A percentile compares a stretch with the other conserved stretches of the same genome.
Evolutionary conservation across 1,140 invertebrate species (phyloP).

Genomic region (Pygmarrhopalites habei): DNA sequence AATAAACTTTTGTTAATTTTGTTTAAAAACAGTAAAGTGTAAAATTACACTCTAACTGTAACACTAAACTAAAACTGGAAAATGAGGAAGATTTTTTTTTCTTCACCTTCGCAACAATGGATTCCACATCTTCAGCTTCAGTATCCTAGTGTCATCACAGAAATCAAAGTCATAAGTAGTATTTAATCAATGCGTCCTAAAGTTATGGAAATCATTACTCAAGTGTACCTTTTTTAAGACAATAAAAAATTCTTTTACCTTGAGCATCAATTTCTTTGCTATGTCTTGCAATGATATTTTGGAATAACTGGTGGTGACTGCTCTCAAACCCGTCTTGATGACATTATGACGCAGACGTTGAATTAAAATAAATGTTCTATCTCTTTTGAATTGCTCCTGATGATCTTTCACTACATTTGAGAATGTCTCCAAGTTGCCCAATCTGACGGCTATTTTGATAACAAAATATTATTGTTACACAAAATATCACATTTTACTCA

Average conservation of each 20-base stretch:
- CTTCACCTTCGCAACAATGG: conserved; percentile 93
- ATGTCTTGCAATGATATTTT: conserved; percentile 92
- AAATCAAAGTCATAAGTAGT: too few species aligned
- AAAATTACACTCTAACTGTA: too few species aligned
- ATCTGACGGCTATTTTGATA: conserved; percentile 75
- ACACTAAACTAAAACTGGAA: too few species aligned
- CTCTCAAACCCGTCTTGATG: conserved; percentile 96
- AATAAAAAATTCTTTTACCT: too few species aligned
- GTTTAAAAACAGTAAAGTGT: conserved; percentile 8
- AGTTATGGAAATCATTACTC: too few species aligned
- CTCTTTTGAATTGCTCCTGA: conserved; percentile 73
- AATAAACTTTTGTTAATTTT: conserved; percentile 8
- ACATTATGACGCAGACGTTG: conserved; percentile 94
- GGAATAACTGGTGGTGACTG: conserved; percentile 94
- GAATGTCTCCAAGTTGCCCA: conserved; percentile 90
- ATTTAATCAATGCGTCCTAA: too few species aligned
- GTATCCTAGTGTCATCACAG: too few species aligned
- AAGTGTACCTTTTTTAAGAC: too few species aligned
- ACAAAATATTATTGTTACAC: too few species aligned
- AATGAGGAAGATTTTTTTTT: too few species aligned
- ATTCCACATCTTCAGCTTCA: conserved; percentile 97
- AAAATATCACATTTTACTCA: too few species aligned
- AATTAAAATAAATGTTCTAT: conserved; percentile 93
- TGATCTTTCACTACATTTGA: conserved; percentile 87
- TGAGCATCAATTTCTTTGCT: conserved; percentile 92